A percentile compares a stretch with the other conserved stretches of the same genome.
Conservation (phyloP, 2,113 vertebrate species). For the Deroptyus accipitrinus region DNA sequence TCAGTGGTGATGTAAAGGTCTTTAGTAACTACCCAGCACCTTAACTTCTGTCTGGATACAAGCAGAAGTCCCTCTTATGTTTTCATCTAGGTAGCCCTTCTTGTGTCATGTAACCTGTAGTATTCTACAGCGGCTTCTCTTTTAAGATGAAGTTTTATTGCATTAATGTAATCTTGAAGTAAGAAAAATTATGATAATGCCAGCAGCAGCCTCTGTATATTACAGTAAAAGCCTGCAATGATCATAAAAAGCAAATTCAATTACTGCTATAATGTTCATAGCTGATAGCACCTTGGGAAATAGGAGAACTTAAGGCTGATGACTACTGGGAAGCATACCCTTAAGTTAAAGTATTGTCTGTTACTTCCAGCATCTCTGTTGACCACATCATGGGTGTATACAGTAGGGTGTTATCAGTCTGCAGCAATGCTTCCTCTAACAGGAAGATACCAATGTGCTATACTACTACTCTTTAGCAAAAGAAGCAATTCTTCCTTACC, state of each 20-base stretch:
- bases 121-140: background rate
- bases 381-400: background rate
- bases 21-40: background rate
- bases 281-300: conserved; percentile 45
- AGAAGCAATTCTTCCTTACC: background rate
- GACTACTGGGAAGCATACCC: background rate
- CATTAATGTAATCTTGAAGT: conserved; percentile 52
- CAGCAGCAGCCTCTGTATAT: background rate
- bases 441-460: background rate
- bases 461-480: background rate
- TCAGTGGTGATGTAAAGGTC: background rate
- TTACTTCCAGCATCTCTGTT: background rate
- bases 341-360: background rate
- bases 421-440: background rate
- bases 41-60: background rate
- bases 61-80: background rate
- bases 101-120: background rate
- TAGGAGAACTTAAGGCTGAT: background rate
- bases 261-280: conserved; percentile 32
- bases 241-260: conserved; percentile 54
- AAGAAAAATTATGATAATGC: conserved; percentile 31
- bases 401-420: background rate
- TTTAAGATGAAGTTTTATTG: conserved; percentile 30
- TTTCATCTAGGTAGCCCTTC: background rate
- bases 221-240: conserved; percentile 17